A percentile compares a stretch with the other conserved stretches of the same genome.
Evolutionary conservation across 2,113 vertebrate species (phyloP).

Genomic region (Erpornis zantholeuca): DNA sequence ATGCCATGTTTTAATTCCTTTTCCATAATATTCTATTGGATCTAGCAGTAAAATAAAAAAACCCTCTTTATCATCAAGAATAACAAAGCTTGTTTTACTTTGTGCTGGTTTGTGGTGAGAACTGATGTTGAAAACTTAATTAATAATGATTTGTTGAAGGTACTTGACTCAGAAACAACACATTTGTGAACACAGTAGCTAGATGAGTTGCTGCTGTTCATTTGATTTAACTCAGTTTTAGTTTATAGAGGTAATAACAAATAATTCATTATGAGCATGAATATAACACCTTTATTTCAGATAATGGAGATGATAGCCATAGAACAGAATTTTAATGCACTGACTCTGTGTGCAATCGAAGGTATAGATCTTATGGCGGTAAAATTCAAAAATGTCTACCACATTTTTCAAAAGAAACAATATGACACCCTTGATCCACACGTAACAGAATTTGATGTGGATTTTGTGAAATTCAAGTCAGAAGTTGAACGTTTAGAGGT

Average conservation of each 20-base stretch:
- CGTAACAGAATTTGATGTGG: slow-evolving; percentile 78
- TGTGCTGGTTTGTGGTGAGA: neutral
- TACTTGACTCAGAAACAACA: neutral
- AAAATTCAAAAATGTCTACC: slow-evolving; percentile 78
- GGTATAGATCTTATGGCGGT: slow-evolving; percentile 81
- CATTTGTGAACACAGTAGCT: neutral
- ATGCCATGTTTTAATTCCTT: neutral
- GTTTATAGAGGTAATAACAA: neutral
- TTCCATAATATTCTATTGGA: neutral
- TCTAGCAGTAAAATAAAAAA: neutral
- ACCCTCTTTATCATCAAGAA: neutral
- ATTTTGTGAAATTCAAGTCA: slow-evolving; percentile 77
- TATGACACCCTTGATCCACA: slow-evolving; percentile 80
- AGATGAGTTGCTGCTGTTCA: neutral
- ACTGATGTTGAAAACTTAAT: neutral
- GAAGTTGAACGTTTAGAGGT: slow-evolving; percentile 80
- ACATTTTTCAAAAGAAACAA: slow-evolving; percentile 77
- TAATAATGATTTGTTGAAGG: neutral
- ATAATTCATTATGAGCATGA: neutral
- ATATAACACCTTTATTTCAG: slow-evolving; percentile 64
- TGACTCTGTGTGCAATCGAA: slow-evolving; percentile 79
- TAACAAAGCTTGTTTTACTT: neutral
- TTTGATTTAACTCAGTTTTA: neutral
- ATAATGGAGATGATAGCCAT: slow-evolving; percentile 78
- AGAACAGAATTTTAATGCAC: slow-evolving; percentile 72